Conservation (phyloP, 2,113 vertebrate genomes). For the Eurystomus gularis region DNA sequence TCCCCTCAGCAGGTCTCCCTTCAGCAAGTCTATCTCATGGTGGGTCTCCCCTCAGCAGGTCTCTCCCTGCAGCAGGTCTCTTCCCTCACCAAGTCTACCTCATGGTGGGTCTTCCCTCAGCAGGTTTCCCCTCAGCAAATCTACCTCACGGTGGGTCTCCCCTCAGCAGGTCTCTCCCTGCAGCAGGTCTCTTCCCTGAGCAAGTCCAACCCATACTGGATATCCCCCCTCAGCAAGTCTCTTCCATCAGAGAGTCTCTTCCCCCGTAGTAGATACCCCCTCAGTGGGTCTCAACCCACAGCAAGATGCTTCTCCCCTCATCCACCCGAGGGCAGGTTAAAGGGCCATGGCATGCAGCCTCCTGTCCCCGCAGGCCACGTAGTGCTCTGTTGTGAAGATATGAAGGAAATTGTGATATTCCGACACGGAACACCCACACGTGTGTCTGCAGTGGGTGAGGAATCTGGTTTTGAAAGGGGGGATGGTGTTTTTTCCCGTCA, state of each 20-base stretch:
- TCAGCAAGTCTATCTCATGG: no score
- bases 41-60: no score
- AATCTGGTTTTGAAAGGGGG: not conserved
- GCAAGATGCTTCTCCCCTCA: not conserved
- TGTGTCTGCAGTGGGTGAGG: not conserved
- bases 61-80: no score
- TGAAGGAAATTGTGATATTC: not conserved
- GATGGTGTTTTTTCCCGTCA: not conserved
- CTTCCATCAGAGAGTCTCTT: not conserved
- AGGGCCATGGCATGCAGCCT: not conserved
- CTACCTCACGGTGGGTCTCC: no score
- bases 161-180: no score
- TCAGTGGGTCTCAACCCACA: not conserved
- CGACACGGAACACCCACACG: rapidly evolving
- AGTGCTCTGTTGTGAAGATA: not conserved
- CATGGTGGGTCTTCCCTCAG: no score
- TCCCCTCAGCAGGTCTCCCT: no score
- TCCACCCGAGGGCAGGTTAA: not conserved
- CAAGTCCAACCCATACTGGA: no score
- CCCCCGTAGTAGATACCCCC: not conserved
- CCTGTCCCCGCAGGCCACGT: not conserved
- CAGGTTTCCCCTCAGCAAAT: no score
- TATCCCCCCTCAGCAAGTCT: not conserved
- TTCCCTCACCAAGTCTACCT: no score
- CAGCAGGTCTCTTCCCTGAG: no score